Conservation (phyloP, 2,888 invertebrate genomes). For the Drosophila glabriapex region DNA sequence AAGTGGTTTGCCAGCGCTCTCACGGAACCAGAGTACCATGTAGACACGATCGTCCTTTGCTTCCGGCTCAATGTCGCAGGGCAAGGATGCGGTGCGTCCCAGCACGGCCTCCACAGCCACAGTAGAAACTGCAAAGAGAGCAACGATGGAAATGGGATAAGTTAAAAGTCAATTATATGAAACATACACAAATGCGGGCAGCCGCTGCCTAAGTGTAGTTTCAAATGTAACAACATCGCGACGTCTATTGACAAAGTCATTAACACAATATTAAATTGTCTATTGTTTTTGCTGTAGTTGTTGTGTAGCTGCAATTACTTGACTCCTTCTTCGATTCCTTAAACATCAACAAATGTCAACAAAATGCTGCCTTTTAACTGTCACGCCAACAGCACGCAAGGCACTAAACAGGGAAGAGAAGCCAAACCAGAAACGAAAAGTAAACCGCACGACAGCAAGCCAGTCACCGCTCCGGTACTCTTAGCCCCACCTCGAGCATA, state of each 20-base stretch:
- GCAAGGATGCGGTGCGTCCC: conserved; percentile 93
- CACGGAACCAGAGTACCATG: conserved; percentile 97
- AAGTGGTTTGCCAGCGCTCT: conserved; percentile 94
- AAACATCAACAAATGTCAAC: conserved; percentile 76
- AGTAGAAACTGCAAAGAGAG: conserved; percentile 88
- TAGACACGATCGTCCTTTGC: conserved; percentile 94
- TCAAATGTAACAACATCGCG: conserved; percentile 68
- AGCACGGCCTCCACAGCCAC: conserved; percentile 93
- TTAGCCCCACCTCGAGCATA: not conserved
- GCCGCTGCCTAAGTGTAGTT: conserved; percentile 35
- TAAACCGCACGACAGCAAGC: conserved; percentile 67
- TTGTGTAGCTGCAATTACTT: conserved; percentile 68
- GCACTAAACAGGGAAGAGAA: conserved; percentile 46
- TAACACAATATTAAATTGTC: conserved; percentile 77
- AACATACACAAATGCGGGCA: conserved; percentile 32
- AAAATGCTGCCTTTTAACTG: conserved; percentile 79
- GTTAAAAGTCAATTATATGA: conserved; percentile 50
- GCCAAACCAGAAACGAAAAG: conserved; percentile 40
- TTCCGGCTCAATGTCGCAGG: conserved; percentile 95
- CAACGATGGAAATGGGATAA: conserved; percentile 2
- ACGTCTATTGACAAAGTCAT: conserved; percentile 77
- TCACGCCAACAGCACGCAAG: conserved; percentile 76
- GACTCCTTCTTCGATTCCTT: conserved; percentile 70
- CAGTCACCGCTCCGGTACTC: not conserved
- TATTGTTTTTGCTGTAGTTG: conserved; percentile 24